Evolutionary conservation across 64 coral and sea anemone species (phyloP), one percentile per base, ranked within the genome.

Genomic region (Dendronephthya gigantea): DNA sequence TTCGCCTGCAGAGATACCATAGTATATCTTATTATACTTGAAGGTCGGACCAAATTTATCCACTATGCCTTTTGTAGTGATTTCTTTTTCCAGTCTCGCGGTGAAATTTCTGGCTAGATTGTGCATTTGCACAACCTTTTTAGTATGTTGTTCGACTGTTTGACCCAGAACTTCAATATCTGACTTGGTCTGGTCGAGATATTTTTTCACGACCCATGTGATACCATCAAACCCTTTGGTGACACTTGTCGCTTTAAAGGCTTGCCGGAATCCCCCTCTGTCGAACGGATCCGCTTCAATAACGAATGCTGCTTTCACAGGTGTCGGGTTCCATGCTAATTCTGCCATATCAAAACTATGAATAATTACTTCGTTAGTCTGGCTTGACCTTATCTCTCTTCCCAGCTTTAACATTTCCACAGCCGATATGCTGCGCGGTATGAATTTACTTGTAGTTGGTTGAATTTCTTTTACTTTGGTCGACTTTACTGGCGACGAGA

Each of bases 321-420:
- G 86, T 39, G 48, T 36, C 38, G 39, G 82, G 35, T 30, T 86
- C 85, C 85, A 86, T 81, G 30, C n/a, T 65, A 90, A 81, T 28
- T 87, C 51, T 19, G 48, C 50, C 13, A 87, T 23, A 58, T 91
- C 83, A 83, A 91, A 91, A 9, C 27, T 27, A 66, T 65, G 47
- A 38, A 85, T 68, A 82, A 87, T 70, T 35, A 41, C 27, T 70
- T 83, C 85, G 12, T n/a, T 81, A 28, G 50, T 48, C 9, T 84
- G 34, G 29, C 76, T 41, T 17, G 23, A 74, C 25, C 88, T 41
- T 34, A 84, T 79, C 23, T 83, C 90, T 87, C 68, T 92, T 36
- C 86, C 62, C 9, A 88, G 66, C 47, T 85, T 87, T 55, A 92
- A 72, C 90, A 92, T 88, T 39, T 92, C 86, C 17, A 92, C 27